A percentile compares a stretch with the other conserved stretches of the same genome.
phyloP scores from a whole-genome alignment of 2,888 invertebrate species.

The Chesias legatella region DNA sequence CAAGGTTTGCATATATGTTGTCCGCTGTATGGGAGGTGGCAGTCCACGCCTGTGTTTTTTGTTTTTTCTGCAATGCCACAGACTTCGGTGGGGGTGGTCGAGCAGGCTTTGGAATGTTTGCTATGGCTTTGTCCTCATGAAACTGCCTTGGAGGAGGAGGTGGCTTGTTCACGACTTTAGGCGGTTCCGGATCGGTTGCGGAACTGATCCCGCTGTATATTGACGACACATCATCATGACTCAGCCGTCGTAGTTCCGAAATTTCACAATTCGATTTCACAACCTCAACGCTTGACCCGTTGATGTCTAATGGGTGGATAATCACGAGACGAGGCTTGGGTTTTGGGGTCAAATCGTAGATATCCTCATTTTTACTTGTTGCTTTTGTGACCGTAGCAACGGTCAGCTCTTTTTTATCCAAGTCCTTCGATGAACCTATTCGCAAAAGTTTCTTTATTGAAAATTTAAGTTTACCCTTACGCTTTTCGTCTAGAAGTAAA shows the following conservation, averaged over 20 bases:
- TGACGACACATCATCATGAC: conserved; percentile 78
- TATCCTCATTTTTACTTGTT: conserved; percentile 77
- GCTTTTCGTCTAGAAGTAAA: conserved; percentile 81
- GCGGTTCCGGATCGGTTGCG: conserved; percentile 58
- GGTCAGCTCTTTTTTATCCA: conserved; percentile 78
- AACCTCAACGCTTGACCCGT: conserved; percentile 90
- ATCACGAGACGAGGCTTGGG: conserved; percentile 90
- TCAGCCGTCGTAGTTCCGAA: conserved; percentile 58
- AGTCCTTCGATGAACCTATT: conserved; percentile 87
- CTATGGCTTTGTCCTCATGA: conserved; percentile 72
- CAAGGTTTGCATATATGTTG: conserved; percentile 90
- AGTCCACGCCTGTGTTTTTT: conserved; percentile 75
- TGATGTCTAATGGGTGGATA: conserved; percentile 92
- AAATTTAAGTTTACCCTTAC: conserved; percentile 86
- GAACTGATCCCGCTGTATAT: conserved; percentile 70
- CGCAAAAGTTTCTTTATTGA: conserved; percentile 91
- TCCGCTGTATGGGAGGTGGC: conserved; percentile 60
- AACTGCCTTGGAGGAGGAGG: conserved; percentile 88
- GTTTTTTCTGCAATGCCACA: conserved; percentile 81
- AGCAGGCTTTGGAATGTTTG: conserved; percentile 81
- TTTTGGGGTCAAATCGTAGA: conserved; percentile 78
- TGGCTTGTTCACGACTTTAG: conserved; percentile 80
- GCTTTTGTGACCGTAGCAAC: conserved; percentile 67
- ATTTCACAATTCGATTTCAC: conserved; percentile 80
- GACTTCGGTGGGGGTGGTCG: conserved; percentile 88